Evolutionary conservation across 2,888 invertebrate genomes (phyloP).

Genomic region (Saturnia pavonia): DNA sequence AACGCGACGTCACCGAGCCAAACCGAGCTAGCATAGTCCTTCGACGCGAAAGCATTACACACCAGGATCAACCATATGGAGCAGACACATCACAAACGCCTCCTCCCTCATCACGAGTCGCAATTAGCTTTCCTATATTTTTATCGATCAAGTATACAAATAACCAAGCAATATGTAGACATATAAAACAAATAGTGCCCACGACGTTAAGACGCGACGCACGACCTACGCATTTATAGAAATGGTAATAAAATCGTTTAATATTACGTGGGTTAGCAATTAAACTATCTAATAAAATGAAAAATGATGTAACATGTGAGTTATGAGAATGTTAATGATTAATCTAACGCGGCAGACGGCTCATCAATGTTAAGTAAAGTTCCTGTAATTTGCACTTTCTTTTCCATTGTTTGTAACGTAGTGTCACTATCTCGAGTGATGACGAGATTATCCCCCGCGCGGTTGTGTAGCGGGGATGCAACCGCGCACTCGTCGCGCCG

Average conservation of each 20-base stretch:
- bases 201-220: background rate
- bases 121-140: background rate
- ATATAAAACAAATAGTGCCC: background rate
- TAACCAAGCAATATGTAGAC: background rate
- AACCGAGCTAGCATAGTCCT: background rate
- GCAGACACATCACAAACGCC: background rate
- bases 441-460: slow-evolving; percentile 63
- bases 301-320: background rate
- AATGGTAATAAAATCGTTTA: background rate
- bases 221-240: background rate
- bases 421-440: slow-evolving; percentile 74
- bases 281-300: background rate
- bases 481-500: slow-evolving; percentile 56
- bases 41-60: background rate
- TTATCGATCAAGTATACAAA: background rate
- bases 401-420: slow-evolving; percentile 75
- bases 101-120: background rate
- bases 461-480: slow-evolving; percentile 53
- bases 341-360: background rate
- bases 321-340: background rate
- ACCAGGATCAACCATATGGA: background rate
- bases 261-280: background rate
- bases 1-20: background rate
- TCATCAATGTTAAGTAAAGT: slow-evolving; percentile 31
- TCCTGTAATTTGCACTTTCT: slow-evolving; percentile 79